Base-by-base conservation (phyloP, 2,113 vertebrate species). In the Austrofundulus limnaeus region DNA sequence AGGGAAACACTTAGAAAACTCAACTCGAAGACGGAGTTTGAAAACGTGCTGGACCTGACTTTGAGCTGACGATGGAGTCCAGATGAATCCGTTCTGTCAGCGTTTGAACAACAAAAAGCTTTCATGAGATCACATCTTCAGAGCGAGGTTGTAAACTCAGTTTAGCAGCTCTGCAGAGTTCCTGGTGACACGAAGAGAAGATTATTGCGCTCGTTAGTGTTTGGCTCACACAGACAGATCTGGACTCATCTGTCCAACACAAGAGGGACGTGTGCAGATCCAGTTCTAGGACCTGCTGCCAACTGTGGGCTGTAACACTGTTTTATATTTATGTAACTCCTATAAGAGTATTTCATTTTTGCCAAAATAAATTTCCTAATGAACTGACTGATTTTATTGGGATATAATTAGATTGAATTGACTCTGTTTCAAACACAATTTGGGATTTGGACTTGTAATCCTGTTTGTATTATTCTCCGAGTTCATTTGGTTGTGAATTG, bases 111-210 rank as follows among this genome's bases (percentile, higher is more conserved):
- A 45, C 2, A 21, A 8, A 46, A 24, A 56, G 17, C 23, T 17
- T 41, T 62, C 10, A 50, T 46, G n/a, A 17, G 15, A 34, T 11
- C 48, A 61, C 17, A 23, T 61, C 41, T 60, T 57, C 55, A 53
- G 46, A 23, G 11, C 23, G 48, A 64, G 63, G 43, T 54, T 61
- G 45, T 61, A 58, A 61, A 64, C 7, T 52, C 25, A 16, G 46
- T 61, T 65, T 39, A 78, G 66, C 48, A 53, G 66, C 68, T 60
- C 53, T 59, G 54, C 21, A 66, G 19, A 50, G 66, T 43, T 61
- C 62, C 16, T 50, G 66, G 72, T 80, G 68, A 82, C 73, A 75
- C 78, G 54, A 75, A 83, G 77, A 79, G 81, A 83, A 72, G 53
- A 55, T 46, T 74, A n/a, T 85, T 72, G 83, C 81, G 19, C 28